Conservation (phyloP, 2,113 vertebrate species). For the Bubalus kerabau region DNA sequence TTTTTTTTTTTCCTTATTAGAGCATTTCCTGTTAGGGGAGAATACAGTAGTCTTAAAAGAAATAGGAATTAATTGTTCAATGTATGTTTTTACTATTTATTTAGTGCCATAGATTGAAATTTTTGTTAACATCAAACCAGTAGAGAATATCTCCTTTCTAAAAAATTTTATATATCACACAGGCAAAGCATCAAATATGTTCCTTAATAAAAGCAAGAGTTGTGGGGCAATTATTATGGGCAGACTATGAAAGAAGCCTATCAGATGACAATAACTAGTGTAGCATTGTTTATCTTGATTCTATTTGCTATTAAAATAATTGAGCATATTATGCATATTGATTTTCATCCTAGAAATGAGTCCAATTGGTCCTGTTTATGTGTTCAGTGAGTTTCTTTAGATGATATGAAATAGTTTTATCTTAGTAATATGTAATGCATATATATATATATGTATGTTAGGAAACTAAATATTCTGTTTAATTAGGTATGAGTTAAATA, state of each 20-base stretch:
- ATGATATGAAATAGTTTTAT: background rate
- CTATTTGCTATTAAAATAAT: constrained; percentile 23
- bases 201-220: background rate
- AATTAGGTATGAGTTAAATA: constrained; percentile 43
- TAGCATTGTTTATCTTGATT: background rate
- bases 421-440: background rate
- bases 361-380: background rate
- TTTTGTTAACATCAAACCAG: background rate
- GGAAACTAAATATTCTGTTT: constrained; percentile 27
- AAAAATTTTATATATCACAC: background rate
- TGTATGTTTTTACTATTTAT: background rate
- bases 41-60: background rate
- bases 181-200: background rate
- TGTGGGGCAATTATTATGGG: background rate
- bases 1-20: background rate
- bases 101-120: background rate
- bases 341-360: constrained; percentile 41
- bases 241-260: background rate
- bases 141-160: background rate
- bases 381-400: constrained; percentile 30
- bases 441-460: constrained; percentile 34
- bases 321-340: background rate
- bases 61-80: background rate
- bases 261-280: background rate
- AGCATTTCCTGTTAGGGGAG: background rate